Evolutionary conservation across 2,797 vertebrate genomes (phyloP).

Genomic region (Spatula versicolor): DNA sequence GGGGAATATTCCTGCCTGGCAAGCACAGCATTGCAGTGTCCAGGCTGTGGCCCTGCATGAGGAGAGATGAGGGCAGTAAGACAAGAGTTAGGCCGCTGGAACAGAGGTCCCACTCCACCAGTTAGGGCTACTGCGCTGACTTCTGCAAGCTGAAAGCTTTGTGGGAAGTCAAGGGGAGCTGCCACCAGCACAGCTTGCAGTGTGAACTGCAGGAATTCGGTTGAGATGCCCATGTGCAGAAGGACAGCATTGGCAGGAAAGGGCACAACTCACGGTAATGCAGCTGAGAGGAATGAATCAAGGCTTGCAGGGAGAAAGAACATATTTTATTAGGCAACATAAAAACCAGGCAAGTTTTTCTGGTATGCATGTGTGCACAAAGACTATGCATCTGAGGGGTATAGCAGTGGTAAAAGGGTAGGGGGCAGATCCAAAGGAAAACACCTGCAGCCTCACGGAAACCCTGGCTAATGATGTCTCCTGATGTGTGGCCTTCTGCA

Average conservation of each 20-base stretch:
- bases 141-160: not conserved
- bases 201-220: not conserved
- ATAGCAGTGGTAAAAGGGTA: not conserved
- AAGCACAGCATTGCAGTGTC: not conserved
- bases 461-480: not conserved
- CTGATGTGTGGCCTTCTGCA: rapidly evolving
- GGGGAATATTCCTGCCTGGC: not conserved
- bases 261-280: not conserved
- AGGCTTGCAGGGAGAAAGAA: not conserved
- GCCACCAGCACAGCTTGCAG: not conserved
- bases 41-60: not conserved
- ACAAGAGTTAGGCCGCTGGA: not conserved
- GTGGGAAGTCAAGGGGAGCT: not conserved
- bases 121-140: not conserved
- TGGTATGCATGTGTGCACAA: not conserved
- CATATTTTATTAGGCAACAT: not conserved
- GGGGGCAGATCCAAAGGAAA: not conserved
- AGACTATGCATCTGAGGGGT: not conserved
- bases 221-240: rapidly evolving
- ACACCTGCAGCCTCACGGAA: not conserved
- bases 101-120: not conserved
- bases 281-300: not conserved
- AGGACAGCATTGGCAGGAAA: not conserved
- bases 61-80: not conserved
- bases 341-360: not conserved